Conservation (phyloP, 2,113 vertebrate genomes). For the Cheirogaleus medius region DNA sequence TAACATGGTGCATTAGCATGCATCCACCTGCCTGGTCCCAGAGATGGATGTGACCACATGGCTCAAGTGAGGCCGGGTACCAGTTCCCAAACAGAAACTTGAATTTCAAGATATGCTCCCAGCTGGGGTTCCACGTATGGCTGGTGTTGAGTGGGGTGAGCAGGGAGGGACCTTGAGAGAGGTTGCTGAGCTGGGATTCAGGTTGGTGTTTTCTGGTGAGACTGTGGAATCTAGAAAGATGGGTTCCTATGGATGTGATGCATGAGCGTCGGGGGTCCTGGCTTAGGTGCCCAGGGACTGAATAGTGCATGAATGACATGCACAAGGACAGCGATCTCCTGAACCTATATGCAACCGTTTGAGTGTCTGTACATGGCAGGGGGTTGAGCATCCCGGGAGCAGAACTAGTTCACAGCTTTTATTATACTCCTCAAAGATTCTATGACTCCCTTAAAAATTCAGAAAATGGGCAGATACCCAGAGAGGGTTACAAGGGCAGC, state of each 20-base stretch:
- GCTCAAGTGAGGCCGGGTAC: not conserved
- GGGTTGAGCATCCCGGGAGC: fast-evolving
- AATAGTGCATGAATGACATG: fast-evolving
- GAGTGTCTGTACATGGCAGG: fast-evolving
- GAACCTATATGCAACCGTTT: not conserved
- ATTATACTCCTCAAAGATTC: not conserved
- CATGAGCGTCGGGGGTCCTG: not conserved
- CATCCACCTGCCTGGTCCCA: not conserved
- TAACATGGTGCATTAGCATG: slow-evolving; percentile 14
- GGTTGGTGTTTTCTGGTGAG: not conserved
- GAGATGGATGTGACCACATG: not conserved
- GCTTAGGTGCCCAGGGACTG: not conserved
- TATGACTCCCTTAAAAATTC: not conserved
- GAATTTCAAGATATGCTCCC: not conserved
- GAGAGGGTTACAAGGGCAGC: not conserved
- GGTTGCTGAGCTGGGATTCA: not conserved
- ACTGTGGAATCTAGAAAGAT: not conserved
- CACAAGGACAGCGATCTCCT: not conserved
- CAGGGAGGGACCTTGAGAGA: not conserved
- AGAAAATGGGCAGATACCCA: not conserved
- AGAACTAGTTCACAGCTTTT: not conserved
- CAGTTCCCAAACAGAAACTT: not conserved
- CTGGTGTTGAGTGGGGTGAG: not conserved
- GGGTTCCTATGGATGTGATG: not conserved
- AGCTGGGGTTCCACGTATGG: not conserved